Evolutionary conservation across 92 coral and sea anemone species (phyloP).

Genomic region (Bergia sp.): DNA sequence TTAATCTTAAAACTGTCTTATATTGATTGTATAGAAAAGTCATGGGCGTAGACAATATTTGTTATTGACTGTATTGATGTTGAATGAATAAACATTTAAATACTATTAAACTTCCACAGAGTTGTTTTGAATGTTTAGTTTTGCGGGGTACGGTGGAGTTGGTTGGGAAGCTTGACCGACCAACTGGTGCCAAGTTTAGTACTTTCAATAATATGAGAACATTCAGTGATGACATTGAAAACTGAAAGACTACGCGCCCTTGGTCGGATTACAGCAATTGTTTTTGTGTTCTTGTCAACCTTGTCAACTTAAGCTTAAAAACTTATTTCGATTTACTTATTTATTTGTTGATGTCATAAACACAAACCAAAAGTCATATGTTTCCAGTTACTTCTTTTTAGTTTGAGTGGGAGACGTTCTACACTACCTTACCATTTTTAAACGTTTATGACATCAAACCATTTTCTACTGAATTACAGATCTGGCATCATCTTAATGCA

Average conservation of each 20-base stretch:
- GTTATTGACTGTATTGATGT: neutral
- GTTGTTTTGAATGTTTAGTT: neutral
- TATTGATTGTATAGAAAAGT: neutral
- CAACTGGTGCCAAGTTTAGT: too few species aligned
- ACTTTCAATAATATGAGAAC: neutral
- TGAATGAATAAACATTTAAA: neutral
- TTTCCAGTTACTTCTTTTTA: neutral
- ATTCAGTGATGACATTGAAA: too few species aligned
- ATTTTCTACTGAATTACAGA: too few species aligned
- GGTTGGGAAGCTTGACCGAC: too few species aligned
- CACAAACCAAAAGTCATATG: neutral
- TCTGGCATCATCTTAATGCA: too few species aligned
- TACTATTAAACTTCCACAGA: neutral
- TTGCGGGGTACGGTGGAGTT: neutral
- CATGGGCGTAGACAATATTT: neutral
- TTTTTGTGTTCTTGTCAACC: neutral
- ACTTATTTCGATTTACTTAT: neutral
- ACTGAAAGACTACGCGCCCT: neutral
- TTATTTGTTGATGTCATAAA: neutral
- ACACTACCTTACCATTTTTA: neutral
- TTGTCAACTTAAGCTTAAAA: neutral
- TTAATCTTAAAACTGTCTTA: neutral
- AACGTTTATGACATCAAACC: neutral
- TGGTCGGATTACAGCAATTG: neutral
- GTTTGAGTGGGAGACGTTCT: neutral